Percentiles rank a stretch among this genome's conserved stretches.
Evolutionary conservation across 1,140 invertebrate species (phyloP).

Genomic region (Triops longicaudatus): DNA sequence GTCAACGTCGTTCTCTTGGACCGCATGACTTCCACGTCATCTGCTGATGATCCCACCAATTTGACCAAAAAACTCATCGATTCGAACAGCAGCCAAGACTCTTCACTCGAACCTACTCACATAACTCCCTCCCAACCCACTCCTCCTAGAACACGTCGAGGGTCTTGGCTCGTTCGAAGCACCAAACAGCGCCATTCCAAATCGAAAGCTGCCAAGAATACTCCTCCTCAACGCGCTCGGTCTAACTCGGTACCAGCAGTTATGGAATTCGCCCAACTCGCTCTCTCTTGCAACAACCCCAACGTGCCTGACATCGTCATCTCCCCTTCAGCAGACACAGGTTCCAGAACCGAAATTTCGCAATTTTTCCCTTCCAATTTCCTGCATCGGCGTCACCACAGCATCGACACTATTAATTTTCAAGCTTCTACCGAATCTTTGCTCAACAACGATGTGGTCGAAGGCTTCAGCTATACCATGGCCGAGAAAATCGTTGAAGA

Average conservation of each 20-base stretch:
- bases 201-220: neutral
- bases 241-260: conserved; percentile 29
- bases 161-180: conserved; percentile 25
- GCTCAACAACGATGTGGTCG: conserved; percentile 30
- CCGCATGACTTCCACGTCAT: conserved; percentile 17
- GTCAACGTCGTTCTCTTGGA: conserved; percentile 23
- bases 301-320: conserved; percentile 27
- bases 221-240: conserved; percentile 23
- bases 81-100: neutral
- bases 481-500: conserved; percentile 30
- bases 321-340: neutral
- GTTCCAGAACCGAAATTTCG: neutral
- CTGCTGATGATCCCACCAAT: neutral
- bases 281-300: neutral
- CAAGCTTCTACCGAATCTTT: conserved; percentile 20
- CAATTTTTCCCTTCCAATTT: neutral
- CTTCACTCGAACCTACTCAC: neutral
- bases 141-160: conserved; percentile 27
- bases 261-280: conserved; percentile 27
- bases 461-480: conserved; percentile 31
- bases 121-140: conserved; percentile 27
- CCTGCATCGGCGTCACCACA: conserved; percentile 25
- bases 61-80: neutral
- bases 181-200: conserved; percentile 23
- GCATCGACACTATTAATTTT: conserved; percentile 20